A percentile compares a stretch with the other conserved stretches of the same genome.
Conservation (phyloP, 2,888 invertebrate genomes). For the Phyllotreta striolata region DNA sequence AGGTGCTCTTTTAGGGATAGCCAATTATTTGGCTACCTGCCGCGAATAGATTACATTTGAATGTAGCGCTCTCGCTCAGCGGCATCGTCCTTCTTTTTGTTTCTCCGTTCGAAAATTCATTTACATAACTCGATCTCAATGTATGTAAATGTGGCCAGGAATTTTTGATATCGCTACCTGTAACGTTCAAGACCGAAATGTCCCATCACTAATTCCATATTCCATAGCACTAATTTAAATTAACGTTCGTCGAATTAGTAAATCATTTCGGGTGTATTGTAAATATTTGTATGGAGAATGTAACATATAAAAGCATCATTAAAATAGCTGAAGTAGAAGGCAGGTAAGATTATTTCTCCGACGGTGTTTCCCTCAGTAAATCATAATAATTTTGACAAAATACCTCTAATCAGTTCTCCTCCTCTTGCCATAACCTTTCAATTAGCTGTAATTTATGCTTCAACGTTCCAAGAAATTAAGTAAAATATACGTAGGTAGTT, state of each 20-base stretch:
- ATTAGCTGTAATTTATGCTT: slow-evolving; percentile 32
- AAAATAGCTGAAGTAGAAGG: slow-evolving; percentile 9
- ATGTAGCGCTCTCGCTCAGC: slow-evolving; percentile 35
- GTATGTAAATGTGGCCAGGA: slow-evolving; percentile 24
- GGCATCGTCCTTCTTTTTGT: slow-evolving; percentile 1
- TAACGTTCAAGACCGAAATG: background rate
- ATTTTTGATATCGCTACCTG: slow-evolving; percentile 32
- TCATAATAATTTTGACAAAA: slow-evolving; percentile 35
- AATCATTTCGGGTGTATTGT: no score
- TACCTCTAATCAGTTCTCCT: slow-evolving; percentile 32
- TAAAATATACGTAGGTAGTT: no score
- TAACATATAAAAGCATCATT: background rate
- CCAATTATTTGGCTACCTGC: slow-evolving; percentile 46
- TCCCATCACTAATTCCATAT: background rate
- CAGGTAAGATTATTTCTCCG: slow-evolving; percentile 13
- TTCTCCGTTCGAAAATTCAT: slow-evolving; percentile 30
- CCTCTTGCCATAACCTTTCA: slow-evolving; percentile 28
- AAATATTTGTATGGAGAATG: no score
- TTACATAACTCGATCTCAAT: slow-evolving; percentile 37
- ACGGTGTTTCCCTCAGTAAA: slow-evolving; percentile 25
- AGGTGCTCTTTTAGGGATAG: slow-evolving; percentile 45
- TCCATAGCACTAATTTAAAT: background rate
- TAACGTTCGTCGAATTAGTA: no score
- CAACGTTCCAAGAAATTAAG: no score
- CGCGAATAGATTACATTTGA: slow-evolving; percentile 44